Evolutionary conservation across 2,888 invertebrate genomes (phyloP), one percentile per base, ranked within the genome.

Genomic region (Mesorhabditis sp.): DNA sequence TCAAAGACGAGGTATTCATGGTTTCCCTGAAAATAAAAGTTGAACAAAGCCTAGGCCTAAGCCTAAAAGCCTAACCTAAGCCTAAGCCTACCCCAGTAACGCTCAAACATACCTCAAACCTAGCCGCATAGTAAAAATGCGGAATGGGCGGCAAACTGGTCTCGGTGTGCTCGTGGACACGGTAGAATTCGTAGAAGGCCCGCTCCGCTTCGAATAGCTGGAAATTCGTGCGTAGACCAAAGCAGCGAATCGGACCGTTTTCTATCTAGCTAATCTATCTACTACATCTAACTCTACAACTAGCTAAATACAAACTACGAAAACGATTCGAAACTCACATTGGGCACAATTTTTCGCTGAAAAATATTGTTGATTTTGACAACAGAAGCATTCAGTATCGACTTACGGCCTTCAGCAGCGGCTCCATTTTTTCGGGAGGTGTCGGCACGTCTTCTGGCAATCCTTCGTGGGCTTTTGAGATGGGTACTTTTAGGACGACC

Each of bases 1-100:
- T 50, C 58, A 50, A 50, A 50, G 10, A 50, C 58, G n/a, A 50
- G 58, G n/a, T 50, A 50, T 50, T 50, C 58, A n/a, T 50, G 58
- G n/a, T 50, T 50, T 50, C n/a, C n/a, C 58, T 50, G 58, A 50
- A 50, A 50, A 50, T 50, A 28, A 28, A 28, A 28, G 28, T 28
- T 28, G 28, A 28, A 28, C 28, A 28, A 28, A 28, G 28, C 28
- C 28, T 28, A 28, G 28, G 28, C 28, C 28, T 28, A 28, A 28
- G 28, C 28, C 2, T 28, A 28, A 28, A 28, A 28, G 28, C 28
- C 28, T 28, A 28, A 28, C 28, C 28, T 28, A 28, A 28, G 28
- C 28, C 28, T 28, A 28, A 28, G 28, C 28, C 28, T 28, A 28
- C 28, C 28, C 28, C 2, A 28, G 28, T 28, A 28, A 28, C 28